Conservation (phyloP, 2,888 invertebrate species). For the Agrochola circellaris region DNA sequence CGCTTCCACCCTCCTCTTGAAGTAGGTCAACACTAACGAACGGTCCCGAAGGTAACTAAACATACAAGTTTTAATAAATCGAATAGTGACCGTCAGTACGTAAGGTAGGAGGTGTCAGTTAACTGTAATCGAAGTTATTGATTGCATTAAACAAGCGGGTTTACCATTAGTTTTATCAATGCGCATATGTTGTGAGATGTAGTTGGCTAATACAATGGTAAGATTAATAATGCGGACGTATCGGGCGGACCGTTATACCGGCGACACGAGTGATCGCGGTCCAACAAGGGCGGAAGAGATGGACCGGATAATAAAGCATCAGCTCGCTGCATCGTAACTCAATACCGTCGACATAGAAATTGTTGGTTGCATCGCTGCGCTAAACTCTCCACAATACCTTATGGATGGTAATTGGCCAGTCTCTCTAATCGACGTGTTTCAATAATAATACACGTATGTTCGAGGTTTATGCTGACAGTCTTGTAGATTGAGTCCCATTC, state of each 20-base stretch:
- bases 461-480: slow-evolving; percentile 70
- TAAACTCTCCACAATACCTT: slow-evolving; percentile 79
- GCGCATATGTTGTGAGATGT: slow-evolving; percentile 86
- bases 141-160: slow-evolving; percentile 81
- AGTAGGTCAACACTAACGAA: slow-evolving; percentile 51
- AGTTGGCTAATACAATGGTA: slow-evolving; percentile 87
- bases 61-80: slow-evolving; percentile 18
- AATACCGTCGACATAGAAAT: slow-evolving; percentile 87
- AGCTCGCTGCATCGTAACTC: slow-evolving; percentile 86
- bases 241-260: slow-evolving; percentile 83
- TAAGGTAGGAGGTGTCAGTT: slow-evolving; percentile 80
- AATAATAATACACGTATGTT: slow-evolving; percentile 76
- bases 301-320: slow-evolving; percentile 89
- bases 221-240: slow-evolving; percentile 89
- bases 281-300: slow-evolving; percentile 90
- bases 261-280: slow-evolving; percentile 86
- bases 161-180: slow-evolving; percentile 87
- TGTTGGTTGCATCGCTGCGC: slow-evolving; percentile 83
- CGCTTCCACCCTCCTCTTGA: slow-evolving; percentile 43
- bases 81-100: slow-evolving; percentile 58
- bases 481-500: slow-evolving; percentile 62
- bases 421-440: slow-evolving; percentile 81
- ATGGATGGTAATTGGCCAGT: slow-evolving; percentile 83
- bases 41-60: slow-evolving; percentile 20
- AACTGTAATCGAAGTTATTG: slow-evolving; percentile 85